Base-by-base conservation (phyloP, 2,797 vertebrate genomes). In the Cossypha caffra region DNA sequence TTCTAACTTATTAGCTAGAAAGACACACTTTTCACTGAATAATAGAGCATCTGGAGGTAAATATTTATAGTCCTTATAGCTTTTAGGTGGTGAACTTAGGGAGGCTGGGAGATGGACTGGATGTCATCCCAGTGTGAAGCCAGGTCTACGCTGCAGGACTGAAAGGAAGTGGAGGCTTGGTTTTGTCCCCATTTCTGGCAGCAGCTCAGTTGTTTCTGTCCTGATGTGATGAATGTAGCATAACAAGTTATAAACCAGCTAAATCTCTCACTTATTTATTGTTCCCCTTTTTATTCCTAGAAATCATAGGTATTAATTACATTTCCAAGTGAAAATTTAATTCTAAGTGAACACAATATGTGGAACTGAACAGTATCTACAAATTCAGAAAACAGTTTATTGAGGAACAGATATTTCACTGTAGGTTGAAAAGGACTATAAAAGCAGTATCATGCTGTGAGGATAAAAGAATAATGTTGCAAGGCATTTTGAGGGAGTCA, bases 331-430 rank as follows among this genome's bases (percentile, higher is more conserved):
- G 0, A 88, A 24, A 42, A 19, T 45, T 71, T 79, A 55, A 73
- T 58, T 82, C 23, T 52, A 33, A 26, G 9, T 67, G 72, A 86
- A 59, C 16, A 58, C 9, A 24, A 14, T 38, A 35, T 10, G 2
- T 74, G 31, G 37, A 86, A 80, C 28, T 66, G 31, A 64, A 31
- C 9, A 40, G 2, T 52, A 92, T 77, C 71, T 88, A 78, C 47
- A 52, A 93, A 76, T 71, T 93, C 47, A 76, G 88, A 95, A 85
- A 86, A 77, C 2, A 63, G 37, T 87, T 96, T 81, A 59, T 92
- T 94, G 58, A 94, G 45, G 86, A 95, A 43, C 21, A 96, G 92
- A 76, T 95, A 69, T 80, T 93, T 96, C 81, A 69, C 37, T 48
- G 51, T 61, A 93, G 23, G 40, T 85, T 72, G 62, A 69, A 93